Evolutionary conservation across 2,888 invertebrate genomes (phyloP).

Genomic region (Carterocephalus palaemon): DNA sequence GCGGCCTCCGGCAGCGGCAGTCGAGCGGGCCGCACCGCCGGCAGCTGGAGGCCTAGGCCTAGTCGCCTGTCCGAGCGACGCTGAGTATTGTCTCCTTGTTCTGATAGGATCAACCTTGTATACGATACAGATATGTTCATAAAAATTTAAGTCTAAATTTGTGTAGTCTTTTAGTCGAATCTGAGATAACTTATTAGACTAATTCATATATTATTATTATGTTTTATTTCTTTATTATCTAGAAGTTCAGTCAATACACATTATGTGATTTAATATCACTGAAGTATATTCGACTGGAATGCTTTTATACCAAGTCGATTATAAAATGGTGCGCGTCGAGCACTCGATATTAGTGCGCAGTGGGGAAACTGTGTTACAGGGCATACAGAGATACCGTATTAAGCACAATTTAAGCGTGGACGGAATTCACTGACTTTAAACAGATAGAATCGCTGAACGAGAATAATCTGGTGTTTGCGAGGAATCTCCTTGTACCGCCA

Average conservation of each 20-base stretch:
- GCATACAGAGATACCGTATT: slow-evolving; percentile 37
- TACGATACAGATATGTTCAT: slow-evolving; percentile 76
- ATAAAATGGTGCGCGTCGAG: slow-evolving; percentile 34
- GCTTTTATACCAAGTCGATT: slow-evolving; percentile 49
- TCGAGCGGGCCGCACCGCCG: slow-evolving; percentile 22
- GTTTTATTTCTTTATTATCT: slow-evolving; percentile 62
- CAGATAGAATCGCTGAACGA: slow-evolving; percentile 21
- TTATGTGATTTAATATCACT: slow-evolving; percentile 61
- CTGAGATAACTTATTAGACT: slow-evolving; percentile 73
- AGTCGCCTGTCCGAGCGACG: slow-evolving; percentile 34
- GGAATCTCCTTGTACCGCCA: too few species aligned
- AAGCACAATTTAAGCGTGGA: slow-evolving; percentile 70
- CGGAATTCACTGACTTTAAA: slow-evolving; percentile 60
- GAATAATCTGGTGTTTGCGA: neutral
- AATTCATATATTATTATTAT: slow-evolving; percentile 61
- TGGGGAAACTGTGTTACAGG: slow-evolving; percentile 56
- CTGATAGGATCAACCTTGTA: slow-evolving; percentile 60
- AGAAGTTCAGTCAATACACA: slow-evolving; percentile 71
- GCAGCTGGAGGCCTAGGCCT: slow-evolving; percentile 11
- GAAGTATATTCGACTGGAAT: slow-evolving; percentile 58
- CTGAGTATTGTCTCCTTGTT: slow-evolving; percentile 73
- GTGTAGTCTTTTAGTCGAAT: slow-evolving; percentile 77
- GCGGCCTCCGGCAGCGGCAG: slow-evolving; percentile 19
- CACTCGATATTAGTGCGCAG: slow-evolving; percentile 39
- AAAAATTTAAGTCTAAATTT: slow-evolving; percentile 73